These are phyloP conservation scores for Ellobium chinense DNA, from an alignment of 2,888 invertebrate species.

Conservation along the genomic window DNA sequence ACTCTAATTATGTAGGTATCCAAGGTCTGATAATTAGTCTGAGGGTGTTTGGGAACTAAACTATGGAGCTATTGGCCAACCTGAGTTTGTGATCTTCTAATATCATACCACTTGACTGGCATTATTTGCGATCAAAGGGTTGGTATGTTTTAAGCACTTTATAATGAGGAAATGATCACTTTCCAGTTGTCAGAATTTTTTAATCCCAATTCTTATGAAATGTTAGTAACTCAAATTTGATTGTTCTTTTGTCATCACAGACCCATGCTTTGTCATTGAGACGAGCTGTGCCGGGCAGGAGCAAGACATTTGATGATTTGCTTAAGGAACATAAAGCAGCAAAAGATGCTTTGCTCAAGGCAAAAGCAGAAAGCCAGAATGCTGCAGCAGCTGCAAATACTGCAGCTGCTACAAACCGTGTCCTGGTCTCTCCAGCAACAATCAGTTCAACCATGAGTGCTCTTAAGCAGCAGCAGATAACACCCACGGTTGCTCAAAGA, in stretches of 20 bases:
- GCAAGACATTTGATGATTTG: constrained; percentile 87
- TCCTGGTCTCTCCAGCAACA: constrained; percentile 43
- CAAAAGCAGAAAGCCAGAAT: constrained; percentile 62
- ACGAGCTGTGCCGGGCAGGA: constrained; percentile 86
- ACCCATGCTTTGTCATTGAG: constrained; percentile 85
- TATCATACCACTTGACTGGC: too few relatives aligned
- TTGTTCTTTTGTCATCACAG: constrained; percentile 56
- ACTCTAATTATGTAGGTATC: too few relatives aligned
- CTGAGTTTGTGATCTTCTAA: too few relatives aligned
- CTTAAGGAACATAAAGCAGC: constrained; percentile 87
- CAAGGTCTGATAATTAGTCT: too few relatives aligned
- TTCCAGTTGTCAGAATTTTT: too few relatives aligned
- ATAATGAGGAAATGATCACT: too few relatives aligned
- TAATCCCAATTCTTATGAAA: too few relatives aligned
- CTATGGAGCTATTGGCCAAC: too few relatives aligned
- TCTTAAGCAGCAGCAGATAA: constrained; percentile 14
- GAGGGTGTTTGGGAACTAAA: too few relatives aligned
- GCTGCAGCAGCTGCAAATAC: constrained; percentile 53
- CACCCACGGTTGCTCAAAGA: background rate
- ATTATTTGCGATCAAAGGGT: too few relatives aligned
- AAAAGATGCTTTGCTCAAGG: constrained; percentile 81
- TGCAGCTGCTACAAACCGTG: constrained; percentile 41
- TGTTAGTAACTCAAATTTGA: too few relatives aligned
- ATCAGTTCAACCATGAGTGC: constrained; percentile 24
- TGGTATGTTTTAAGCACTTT: too few relatives aligned